phyloP scores from a whole-genome alignment of 2,797 vertebrate species.

The Staurois parvus region DNA sequence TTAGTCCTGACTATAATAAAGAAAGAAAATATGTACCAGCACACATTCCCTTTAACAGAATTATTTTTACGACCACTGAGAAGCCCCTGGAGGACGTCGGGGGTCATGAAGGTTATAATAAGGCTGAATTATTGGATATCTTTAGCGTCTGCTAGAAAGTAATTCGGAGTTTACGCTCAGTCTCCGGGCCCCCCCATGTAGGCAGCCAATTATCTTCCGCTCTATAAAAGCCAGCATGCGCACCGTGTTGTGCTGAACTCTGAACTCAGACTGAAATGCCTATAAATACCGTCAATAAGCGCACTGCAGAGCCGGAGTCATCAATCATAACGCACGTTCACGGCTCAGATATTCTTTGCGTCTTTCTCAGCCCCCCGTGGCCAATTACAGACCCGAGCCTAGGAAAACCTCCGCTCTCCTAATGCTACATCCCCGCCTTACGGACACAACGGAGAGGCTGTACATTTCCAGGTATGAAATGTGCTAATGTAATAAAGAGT shows the following conservation, averaged over 20 bases:
- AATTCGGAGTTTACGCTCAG: too few species aligned
- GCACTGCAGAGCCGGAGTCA: neutral
- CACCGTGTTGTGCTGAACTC: neutral
- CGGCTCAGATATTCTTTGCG: neutral
- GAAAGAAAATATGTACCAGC: too few species aligned
- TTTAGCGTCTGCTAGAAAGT: too few species aligned
- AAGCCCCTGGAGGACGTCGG: too few species aligned
- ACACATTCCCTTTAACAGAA: too few species aligned
- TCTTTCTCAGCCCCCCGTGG: neutral
- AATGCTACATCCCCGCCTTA: neutral
- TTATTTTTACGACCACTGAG: too few species aligned
- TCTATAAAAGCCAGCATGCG: neutral
- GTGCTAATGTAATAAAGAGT: neutral
- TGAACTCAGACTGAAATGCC: neutral
- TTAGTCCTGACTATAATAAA: too few species aligned
- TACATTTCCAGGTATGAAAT: neutral
- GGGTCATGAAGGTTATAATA: too few species aligned
- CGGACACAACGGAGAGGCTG: neutral
- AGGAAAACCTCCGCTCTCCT: neutral
- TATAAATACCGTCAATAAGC: slow-evolving; percentile 1
- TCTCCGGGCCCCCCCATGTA: too few species aligned
- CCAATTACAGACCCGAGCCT: slow-evolving; percentile 5
- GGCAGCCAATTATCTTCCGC: neutral
- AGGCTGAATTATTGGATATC: too few species aligned
- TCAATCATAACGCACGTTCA: neutral